A percentile compares a stretch with the other conserved stretches of the same genome.
phyloP scores from a whole-genome alignment of 2,113 vertebrate genomes.

The Microtus montanus region DNA sequence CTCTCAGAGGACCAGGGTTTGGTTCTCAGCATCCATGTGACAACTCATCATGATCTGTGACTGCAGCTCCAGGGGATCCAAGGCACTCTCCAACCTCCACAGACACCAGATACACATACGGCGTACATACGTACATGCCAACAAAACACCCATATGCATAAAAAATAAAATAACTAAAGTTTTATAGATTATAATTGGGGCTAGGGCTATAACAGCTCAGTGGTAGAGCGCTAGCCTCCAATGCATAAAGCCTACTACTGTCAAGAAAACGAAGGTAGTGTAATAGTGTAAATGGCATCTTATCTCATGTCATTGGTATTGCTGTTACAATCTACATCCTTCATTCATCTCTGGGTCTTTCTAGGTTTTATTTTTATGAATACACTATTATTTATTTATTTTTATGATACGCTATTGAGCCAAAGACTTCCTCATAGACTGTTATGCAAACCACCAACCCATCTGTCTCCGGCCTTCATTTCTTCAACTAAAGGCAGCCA shows the following conservation, averaged over 20 bases:
- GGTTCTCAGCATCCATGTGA: not conserved
- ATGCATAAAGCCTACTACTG: not conserved
- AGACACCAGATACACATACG: not conserved
- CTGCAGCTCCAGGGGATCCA: not conserved
- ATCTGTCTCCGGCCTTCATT: not conserved
- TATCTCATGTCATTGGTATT: not conserved
- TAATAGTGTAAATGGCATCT: not conserved
- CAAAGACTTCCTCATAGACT: not conserved
- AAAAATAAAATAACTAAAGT: not conserved
- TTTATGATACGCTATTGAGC: not conserved
- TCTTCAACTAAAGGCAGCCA: not conserved
- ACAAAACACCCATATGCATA: not conserved
- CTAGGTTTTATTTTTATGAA: slow-evolving; percentile 34
- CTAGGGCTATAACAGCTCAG: not conserved
- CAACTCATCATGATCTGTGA: not conserved
- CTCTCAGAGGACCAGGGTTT: not conserved
- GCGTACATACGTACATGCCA: not conserved
- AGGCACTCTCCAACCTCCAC: not conserved
- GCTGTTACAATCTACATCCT: not conserved
- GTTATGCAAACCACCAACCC: not conserved
- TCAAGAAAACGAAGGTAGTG: not conserved
- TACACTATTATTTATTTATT: no score
- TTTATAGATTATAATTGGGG: not conserved
- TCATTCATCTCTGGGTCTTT: not conserved
- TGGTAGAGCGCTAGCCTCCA: not conserved